phyloP scores from a whole-genome alignment of 2,888 invertebrate genomes.

The Leptopilina myrica region DNA sequence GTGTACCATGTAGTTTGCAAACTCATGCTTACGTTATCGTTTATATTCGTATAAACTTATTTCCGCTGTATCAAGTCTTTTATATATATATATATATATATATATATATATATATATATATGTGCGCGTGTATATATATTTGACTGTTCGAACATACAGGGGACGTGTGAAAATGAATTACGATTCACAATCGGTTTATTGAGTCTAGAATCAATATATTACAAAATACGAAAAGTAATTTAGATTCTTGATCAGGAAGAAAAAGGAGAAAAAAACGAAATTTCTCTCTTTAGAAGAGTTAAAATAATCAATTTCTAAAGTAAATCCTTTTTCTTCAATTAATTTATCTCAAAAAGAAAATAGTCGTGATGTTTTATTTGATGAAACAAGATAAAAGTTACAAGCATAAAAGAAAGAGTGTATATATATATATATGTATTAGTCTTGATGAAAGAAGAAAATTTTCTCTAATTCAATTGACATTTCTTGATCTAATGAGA shows the following conservation, averaged over 20 bases:
- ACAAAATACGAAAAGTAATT: no score
- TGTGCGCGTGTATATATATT: not conserved
- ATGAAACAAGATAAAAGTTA: no score
- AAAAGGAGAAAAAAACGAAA: no score
- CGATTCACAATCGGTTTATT: slow-evolving; percentile 10
- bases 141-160: not conserved
- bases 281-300: no score
- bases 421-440: no score
- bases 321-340: no score
- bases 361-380: not conserved
- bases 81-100: no score
- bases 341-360: no score
- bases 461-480: slow-evolving; percentile 54
- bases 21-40: slow-evolving; percentile 49
- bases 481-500: slow-evolving; percentile 61
- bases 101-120: no score
- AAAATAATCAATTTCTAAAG: no score
- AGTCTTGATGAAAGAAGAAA: slow-evolving; percentile 31
- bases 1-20: slow-evolving; percentile 40
- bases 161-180: slow-evolving; percentile 38
- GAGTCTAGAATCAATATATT: not conserved
- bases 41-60: slow-evolving; percentile 42
- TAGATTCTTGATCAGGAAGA: no score
- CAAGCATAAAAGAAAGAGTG: not conserved
- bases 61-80: slow-evolving; percentile 49